Percentiles rank a stretch among this genome's conserved stretches.
Conservation (phyloP, 2,113 vertebrate species). For the Anolis carolinensis region DNA sequence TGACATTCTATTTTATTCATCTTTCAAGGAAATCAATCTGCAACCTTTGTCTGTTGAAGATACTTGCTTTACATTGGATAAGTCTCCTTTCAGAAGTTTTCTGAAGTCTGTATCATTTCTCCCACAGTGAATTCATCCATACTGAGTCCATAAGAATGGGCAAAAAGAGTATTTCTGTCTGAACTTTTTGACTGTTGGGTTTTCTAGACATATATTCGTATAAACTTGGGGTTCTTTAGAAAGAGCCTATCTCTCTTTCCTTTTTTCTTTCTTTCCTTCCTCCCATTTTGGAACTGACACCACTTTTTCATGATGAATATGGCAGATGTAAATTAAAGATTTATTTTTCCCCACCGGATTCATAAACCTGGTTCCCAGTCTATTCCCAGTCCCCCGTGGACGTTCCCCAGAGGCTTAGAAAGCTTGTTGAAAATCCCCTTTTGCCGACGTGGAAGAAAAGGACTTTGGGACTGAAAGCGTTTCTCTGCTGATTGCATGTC, state of each 20-base stretch:
- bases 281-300: background rate
- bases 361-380: constrained; percentile 11
- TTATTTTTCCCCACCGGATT: background rate
- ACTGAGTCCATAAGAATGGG: no score
- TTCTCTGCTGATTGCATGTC: constrained; percentile 26
- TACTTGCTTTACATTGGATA: background rate
- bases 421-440: constrained; percentile 8
- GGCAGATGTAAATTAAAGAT: background rate
- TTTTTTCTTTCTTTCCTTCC: background rate
- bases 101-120: no score
- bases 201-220: no score
- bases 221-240: background rate
- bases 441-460: constrained; percentile 6
- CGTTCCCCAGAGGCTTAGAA: background rate
- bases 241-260: background rate
- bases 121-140: no score
- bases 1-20: background rate
- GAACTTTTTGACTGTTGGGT: background rate
- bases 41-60: background rate
- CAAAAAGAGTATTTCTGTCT: background rate
- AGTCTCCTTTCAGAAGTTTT: no score
- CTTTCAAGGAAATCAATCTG: no score
- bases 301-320: background rate
- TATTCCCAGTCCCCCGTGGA: background rate
- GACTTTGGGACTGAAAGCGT: constrained; percentile 12